phyloP scores from a whole-genome alignment of 2,888 invertebrate genomes.

The Drosophila diplacantha region DNA sequence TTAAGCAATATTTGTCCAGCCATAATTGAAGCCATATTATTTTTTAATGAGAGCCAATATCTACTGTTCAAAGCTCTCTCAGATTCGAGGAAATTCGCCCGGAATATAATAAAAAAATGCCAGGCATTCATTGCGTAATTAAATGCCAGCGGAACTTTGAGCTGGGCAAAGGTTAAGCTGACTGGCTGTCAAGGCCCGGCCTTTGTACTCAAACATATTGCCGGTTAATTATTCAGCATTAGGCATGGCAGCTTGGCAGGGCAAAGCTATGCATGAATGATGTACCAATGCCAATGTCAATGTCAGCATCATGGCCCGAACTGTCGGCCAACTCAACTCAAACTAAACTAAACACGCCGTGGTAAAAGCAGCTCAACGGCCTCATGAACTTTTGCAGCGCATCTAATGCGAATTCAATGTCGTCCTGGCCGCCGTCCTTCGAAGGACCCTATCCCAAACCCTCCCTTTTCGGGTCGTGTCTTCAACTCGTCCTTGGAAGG shows the following conservation, averaged over 20 bases:
- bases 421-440: conserved; percentile 21
- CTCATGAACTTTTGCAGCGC: conserved; percentile 59
- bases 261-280: conserved; percentile 25
- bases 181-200: conserved; percentile 21
- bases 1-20: too few relatives aligned
- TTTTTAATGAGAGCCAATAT: neutral
- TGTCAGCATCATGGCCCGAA: conserved; percentile 46
- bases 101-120: conserved; percentile 19
- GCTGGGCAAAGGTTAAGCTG: conserved; percentile 29
- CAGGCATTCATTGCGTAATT: conserved; percentile 38
- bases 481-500: conserved; percentile 34
- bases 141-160: conserved; percentile 28
- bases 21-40: neutral
- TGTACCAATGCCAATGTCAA: conserved; percentile 59
- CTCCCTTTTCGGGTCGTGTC: neutral
- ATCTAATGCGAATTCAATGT: conserved; percentile 69
- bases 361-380: conserved; percentile 51
- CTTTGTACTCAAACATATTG: conserved; percentile 19
- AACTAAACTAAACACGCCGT: conserved; percentile 43
- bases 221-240: conserved; percentile 36
- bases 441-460: neutral
- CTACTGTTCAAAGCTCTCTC: neutral
- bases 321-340: conserved; percentile 41
- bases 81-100: neutral
- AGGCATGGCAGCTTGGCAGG: conserved; percentile 13